Conservation (phyloP, 2,888 invertebrate genomes). For the Drosophila imparisetae region DNA sequence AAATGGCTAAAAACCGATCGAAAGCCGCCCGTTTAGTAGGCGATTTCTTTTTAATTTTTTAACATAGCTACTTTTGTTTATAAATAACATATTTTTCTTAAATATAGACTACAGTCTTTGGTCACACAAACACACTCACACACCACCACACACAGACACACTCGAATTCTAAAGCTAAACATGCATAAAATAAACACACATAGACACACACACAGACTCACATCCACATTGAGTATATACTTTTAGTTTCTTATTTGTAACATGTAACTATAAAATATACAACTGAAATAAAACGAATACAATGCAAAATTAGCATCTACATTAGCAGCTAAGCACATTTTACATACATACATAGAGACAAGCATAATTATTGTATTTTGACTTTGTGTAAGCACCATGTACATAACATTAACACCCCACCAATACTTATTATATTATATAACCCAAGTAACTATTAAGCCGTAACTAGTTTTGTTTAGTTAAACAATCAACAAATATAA, state of each 20-base stretch:
- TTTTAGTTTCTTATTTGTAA: conserved; percentile 38
- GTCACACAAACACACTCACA: conserved; percentile 30
- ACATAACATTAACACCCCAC: conserved; percentile 76
- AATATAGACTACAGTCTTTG: conserved; percentile 37
- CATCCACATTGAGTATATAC: conserved; percentile 23
- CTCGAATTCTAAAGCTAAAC: conserved; percentile 20
- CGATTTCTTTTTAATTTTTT: conserved; percentile 58
- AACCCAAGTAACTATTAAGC: conserved; percentile 38
- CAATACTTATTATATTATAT: conserved; percentile 60
- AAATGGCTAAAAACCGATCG: not conserved
- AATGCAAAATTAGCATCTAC: conserved; percentile 54
- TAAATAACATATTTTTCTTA: conserved; percentile 63
- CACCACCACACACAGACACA: conserved; percentile 18
- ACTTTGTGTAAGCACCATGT: conserved; percentile 68
- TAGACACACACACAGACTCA: conserved; percentile 17
- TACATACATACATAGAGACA: conserved; percentile 25
- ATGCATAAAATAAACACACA: conserved; percentile 12
- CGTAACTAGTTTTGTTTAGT: conserved; percentile 46
- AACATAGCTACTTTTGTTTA: conserved; percentile 61
- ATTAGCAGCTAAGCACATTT: conserved; percentile 39
- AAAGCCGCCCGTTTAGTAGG: conserved; percentile 5
- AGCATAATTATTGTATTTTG: conserved; percentile 42
- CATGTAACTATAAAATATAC: conserved; percentile 17
- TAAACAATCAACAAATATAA: conserved; percentile 23
- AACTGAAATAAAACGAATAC: conserved; percentile 28